Evolutionary conservation across 2,113 vertebrate genomes (phyloP), one percentile per base, ranked within the genome.

Genomic region (Synodontis membranacea): DNA sequence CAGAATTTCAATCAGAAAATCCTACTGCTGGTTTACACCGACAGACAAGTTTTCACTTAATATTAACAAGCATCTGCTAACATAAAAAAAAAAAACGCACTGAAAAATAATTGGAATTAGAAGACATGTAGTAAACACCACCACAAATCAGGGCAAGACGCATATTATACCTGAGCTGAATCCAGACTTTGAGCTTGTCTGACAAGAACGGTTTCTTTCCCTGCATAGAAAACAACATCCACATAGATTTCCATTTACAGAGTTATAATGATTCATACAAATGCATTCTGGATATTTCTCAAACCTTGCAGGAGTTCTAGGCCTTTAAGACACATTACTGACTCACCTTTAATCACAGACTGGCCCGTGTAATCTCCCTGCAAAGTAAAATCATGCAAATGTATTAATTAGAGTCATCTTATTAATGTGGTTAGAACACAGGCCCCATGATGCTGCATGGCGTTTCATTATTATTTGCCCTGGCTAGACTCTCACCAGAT

Each of bases 151-250:
- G 17, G 0, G 21, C n/a, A 0, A 54, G 52, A 19, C 0, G 46
- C 60, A 86, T 19, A 23, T 70, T 82, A 91, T 95, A 99, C 97
- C 95, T 97, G 96, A 28, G 96, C 96, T 87, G 93, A 92, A 89
- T 96, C 92, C 89, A 97, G 93, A 10, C 91, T 94, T 28, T 96
- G 93, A 87, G 96, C 92, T 93, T 97, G 96, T 85, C 96, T 97
- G 83, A 96, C 93, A 68, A 97, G 92, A 64, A 93, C 23, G 44
- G 96, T 96, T 93, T 99, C 97, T 94, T 97, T 98, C 82, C 97
- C 98, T 99, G 91, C 46, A 90, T 84, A 90, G 90, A 70, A 89
- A 89, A 80, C 28, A 42, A 80, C 15, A 9, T 37, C 2, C 46
- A 4, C 31, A 34, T 14, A 0, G 34, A 64, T 10, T 28, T 48